These are phyloP conservation scores for Lamellibrachia columna DNA, from an alignment of 2,888 invertebrate genomes.

Conservation along the genomic window DNA sequence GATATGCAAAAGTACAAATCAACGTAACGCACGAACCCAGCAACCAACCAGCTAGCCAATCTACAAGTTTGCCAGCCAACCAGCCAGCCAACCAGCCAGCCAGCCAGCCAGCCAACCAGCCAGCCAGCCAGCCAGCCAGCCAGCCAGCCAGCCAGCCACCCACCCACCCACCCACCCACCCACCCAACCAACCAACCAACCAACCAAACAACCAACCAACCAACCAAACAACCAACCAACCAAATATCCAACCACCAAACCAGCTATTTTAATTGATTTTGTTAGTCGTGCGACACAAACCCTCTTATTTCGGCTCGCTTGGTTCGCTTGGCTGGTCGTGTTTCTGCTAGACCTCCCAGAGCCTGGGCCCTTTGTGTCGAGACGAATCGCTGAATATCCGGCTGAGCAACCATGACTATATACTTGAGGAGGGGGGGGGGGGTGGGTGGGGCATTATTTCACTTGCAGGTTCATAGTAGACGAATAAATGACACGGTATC, in stretches of 20 bases:
- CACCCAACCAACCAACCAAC: neutral
- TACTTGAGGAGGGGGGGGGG: too few species aligned
- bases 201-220: neutral
- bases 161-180: neutral
- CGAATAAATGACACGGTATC: too few species aligned
- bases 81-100: neutral
- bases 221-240: neutral
- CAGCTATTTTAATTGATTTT: too few species aligned
- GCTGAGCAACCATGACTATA: too few species aligned
- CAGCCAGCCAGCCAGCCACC: neutral
- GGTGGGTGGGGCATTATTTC: too few species aligned
- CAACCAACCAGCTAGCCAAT: neutral
- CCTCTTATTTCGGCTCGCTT: too few species aligned
- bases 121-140: neutral
- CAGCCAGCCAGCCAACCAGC: neutral
- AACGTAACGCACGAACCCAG: neutral
- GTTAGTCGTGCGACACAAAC: too few species aligned
- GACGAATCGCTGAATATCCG: too few species aligned
- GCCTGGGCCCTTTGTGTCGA: too few species aligned
- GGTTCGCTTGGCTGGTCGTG: too few species aligned
- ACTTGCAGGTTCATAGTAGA: too few species aligned
- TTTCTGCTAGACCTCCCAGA: too few species aligned
- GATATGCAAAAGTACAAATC: neutral
- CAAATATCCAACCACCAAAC: neutral
- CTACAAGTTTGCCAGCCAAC: neutral